Evolutionary conservation across 2,113 vertebrate genomes (phyloP).

Genomic region (Pogonocichla stellata): DNA sequence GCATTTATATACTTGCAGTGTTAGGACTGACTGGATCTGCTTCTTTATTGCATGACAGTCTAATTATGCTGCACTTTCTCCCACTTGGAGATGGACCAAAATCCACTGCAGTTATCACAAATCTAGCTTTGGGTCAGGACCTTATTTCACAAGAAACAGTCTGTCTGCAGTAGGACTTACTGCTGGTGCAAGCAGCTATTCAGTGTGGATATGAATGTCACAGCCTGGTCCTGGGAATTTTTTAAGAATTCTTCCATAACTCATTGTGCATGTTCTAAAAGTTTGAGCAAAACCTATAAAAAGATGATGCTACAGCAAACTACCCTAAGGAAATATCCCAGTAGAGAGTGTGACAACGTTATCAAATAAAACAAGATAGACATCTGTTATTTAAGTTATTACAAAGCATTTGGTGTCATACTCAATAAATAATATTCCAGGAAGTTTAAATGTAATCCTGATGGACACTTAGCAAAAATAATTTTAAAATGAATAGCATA

Average conservation of each 20-base stretch:
- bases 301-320: not conserved
- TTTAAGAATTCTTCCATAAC: not conserved
- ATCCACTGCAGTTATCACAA: not conserved
- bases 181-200: not conserved
- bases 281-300: not conserved
- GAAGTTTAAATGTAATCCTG: conserved; percentile 53
- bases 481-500: conserved; percentile 16
- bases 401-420: conserved; percentile 29
- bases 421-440: conserved; percentile 42
- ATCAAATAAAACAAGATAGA: conserved; percentile 36
- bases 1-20: not conserved
- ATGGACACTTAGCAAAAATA: conserved; percentile 48
- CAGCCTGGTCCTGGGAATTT: not conserved
- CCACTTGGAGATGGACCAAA: not conserved
- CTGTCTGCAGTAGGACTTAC: not conserved
- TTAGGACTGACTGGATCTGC: not conserved
- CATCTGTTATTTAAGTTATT: conserved; percentile 48
- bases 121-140: not conserved
- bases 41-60: not conserved
- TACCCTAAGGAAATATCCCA: not conserved
- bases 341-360: not conserved
- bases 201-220: not conserved
- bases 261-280: not conserved
- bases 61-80: not conserved
- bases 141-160: not conserved